Percentiles rank a stretch among this genome's conserved stretches.
These are phyloP conservation scores for Misgurnus mizolepis DNA, from an alignment of 2,113 vertebrate genomes.

Conservation along the genomic window DNA sequence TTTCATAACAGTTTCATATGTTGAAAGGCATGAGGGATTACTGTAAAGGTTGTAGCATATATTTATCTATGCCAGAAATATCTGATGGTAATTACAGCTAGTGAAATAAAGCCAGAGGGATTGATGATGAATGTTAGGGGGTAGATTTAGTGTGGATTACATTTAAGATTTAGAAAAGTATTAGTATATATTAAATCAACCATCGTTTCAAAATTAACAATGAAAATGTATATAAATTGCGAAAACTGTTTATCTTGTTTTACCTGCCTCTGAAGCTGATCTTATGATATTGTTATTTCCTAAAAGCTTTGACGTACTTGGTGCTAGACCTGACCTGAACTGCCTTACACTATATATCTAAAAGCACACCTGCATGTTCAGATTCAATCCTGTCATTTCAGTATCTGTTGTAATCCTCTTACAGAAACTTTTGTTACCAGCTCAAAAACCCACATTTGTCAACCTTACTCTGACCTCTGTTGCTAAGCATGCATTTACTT, in stretches of 20 bases:
- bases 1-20: constrained; percentile 28
- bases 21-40: constrained; percentile 29
- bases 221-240: background rate
- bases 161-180: constrained; percentile 4
- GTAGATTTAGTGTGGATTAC: constrained; percentile 5
- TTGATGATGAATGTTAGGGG: background rate
- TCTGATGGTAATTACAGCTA: constrained; percentile 23
- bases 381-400: background rate
- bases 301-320: background rate
- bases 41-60: background rate
- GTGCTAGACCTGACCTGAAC: background rate
- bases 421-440: constrained; percentile 3
- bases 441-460: background rate
- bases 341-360: background rate
- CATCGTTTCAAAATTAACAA: background rate
- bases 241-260: background rate
- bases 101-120: constrained; percentile 13
- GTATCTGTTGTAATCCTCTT: constrained; percentile 38
- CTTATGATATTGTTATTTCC: background rate
- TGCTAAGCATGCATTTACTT: background rate
- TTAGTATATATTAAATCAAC: background rate
- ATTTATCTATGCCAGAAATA: constrained; percentile 28
- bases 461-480: constrained; percentile 2
- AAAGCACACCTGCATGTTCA: background rate
- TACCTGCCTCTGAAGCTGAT: background rate